Percentiles rank a stretch among this genome's conserved stretches.
Conservation (phyloP, 2,888 invertebrate species). For the Dugesia japonica region DNA sequence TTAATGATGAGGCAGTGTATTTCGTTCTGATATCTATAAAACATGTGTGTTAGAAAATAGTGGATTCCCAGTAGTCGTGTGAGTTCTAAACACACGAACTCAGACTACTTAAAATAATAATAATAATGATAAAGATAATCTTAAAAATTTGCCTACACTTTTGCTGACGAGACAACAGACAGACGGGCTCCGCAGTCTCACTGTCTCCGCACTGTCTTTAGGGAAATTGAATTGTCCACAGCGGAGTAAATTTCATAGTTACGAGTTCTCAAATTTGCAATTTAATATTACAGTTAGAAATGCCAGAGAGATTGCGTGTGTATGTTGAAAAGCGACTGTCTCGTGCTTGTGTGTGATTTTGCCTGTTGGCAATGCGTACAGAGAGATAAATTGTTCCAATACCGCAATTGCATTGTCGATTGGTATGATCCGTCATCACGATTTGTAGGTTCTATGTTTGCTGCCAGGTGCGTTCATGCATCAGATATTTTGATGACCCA, state of each 20-base stretch:
- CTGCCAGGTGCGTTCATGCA: constrained; percentile 20
- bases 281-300: constrained; percentile 10
- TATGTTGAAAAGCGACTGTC: background rate
- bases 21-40: background rate
- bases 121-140: constrained; percentile 20
- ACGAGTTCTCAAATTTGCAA: constrained; percentile 11
- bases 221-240: constrained; percentile 20
- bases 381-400: constrained; percentile 14
- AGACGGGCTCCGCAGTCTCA: constrained; percentile 20
- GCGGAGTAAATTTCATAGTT: constrained; percentile 16
- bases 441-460: background rate
- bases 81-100: background rate
- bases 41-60: background rate
- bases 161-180: constrained; percentile 10
- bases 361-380: background rate
- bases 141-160: constrained; percentile 20
- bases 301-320: constrained; percentile 20
- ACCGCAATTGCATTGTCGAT: constrained; percentile 11
- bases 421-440: constrained; percentile 16
- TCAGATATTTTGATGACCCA: constrained; percentile 7
- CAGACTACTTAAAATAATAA: constrained; percentile 20
- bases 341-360: background rate
- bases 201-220: constrained; percentile 20
- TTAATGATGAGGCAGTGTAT: constrained; percentile 14
- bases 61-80: background rate